phyloP scores from a whole-genome alignment of 2,888 invertebrate genomes.

The Drosophila algonquin region DNA sequence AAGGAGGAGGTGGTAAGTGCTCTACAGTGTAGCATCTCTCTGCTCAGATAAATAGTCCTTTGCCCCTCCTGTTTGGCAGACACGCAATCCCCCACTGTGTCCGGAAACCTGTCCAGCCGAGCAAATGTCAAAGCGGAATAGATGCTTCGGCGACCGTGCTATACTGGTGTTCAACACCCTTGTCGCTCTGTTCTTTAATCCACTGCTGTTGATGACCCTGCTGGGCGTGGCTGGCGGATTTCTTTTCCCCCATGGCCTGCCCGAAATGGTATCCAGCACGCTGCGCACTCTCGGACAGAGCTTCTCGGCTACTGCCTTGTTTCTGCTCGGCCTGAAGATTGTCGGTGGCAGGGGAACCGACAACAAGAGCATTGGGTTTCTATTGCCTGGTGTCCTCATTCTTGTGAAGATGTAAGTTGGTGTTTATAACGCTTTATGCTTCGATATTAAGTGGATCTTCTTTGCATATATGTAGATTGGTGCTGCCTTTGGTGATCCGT shows the following conservation, averaged over 20 bases:
- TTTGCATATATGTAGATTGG: conserved; percentile 85
- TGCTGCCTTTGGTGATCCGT: conserved; percentile 93
- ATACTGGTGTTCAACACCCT: conserved; percentile 84
- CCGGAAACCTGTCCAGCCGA: conserved; percentile 80
- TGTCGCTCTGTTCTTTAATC: conserved; percentile 92
- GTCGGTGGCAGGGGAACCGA: conserved; percentile 90
- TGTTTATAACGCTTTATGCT: not conserved
- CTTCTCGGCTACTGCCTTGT: conserved; percentile 95
- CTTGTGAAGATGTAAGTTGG: conserved; percentile 92
- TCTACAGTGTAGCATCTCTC: not conserved
- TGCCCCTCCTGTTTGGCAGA: conserved; percentile 33
- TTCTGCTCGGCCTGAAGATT: conserved; percentile 95
- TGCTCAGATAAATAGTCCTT: too few relatives aligned
- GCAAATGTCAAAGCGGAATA: conserved; percentile 68
- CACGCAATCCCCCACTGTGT: conserved; percentile 73
- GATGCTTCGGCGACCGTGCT: conserved; percentile 74
- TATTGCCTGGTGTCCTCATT: conserved; percentile 94
- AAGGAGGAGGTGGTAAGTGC: conserved; percentile 72
- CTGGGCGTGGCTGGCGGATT: conserved; percentile 94
- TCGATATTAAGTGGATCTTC: not conserved
- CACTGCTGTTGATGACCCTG: conserved; percentile 96
- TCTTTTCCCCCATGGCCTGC: conserved; percentile 90
- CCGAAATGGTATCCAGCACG: conserved; percentile 89
- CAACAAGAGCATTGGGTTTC: conserved; percentile 86
- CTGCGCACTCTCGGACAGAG: conserved; percentile 93